A percentile compares a stretch with the other conserved stretches of the same genome.
Conservation (phyloP, 2,888 invertebrate genomes). For the Gibbula magus region DNA sequence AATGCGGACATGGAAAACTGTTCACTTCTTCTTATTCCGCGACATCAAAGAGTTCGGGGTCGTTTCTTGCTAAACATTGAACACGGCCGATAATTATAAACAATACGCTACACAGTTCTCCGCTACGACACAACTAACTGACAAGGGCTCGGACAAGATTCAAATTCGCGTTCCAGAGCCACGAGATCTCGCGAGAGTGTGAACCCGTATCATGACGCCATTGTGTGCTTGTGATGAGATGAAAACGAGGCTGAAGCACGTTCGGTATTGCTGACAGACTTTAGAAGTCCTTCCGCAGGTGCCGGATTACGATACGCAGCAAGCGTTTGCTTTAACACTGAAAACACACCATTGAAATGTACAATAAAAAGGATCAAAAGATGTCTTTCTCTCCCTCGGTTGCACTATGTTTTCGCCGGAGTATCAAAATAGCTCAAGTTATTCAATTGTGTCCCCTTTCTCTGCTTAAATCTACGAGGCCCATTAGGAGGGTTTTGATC, state of each 20-base stretch:
- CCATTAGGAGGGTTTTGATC: conserved; percentile 5
- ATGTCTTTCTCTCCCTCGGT: neutral
- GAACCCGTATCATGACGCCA: conserved; percentile 20
- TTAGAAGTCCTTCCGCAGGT: conserved; percentile 14
- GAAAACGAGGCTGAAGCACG: conserved; percentile 2
- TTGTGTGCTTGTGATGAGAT: conserved; percentile 9
- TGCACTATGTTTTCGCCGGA: conserved; percentile 23
- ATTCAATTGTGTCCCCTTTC: conserved; percentile 26
- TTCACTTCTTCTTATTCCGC: neutral
- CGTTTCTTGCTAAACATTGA: conserved; percentile 17
- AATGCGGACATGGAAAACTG: conserved; percentile 26
- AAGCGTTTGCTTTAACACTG: conserved; percentile 13
- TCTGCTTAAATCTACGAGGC: neutral
- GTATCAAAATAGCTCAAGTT: conserved; percentile 22
- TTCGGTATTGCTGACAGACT: conserved; percentile 6
- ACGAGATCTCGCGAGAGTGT: conserved; percentile 20
- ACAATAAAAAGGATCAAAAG: conserved; percentile 25
- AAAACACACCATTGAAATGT: conserved; percentile 23
- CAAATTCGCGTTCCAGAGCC: neutral
- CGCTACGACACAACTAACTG: neutral
- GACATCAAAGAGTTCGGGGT: conserved; percentile 18
- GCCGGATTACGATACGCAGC: conserved; percentile 5
- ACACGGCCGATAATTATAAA: conserved; percentile 20
- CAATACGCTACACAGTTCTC: neutral
- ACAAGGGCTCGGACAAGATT: neutral